phyloP scores from a whole-genome alignment of 2,113 vertebrate genomes.

The Megaceryle torquata region DNA sequence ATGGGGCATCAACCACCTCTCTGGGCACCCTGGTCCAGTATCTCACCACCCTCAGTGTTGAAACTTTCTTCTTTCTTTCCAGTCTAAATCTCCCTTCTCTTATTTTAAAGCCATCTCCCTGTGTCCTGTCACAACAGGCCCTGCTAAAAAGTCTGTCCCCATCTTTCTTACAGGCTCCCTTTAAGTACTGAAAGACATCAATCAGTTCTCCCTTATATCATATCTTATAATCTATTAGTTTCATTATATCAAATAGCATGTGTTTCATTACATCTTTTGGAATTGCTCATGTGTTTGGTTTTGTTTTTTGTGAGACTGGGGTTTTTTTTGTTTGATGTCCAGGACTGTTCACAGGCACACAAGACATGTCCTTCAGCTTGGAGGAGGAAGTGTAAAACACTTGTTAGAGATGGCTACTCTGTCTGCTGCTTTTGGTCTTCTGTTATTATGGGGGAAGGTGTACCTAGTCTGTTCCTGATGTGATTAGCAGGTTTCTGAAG shows the following conservation, averaged over 20 bases:
- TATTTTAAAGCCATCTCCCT: neutral
- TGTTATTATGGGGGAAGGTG: rapidly evolving
- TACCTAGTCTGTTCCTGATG: neutral
- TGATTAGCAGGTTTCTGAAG: neutral
- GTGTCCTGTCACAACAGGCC: neutral
- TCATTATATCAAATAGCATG: neutral
- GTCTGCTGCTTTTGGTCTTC: neutral
- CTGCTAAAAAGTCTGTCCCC: neutral
- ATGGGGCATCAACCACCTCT: neutral
- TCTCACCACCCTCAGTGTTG: neutral
- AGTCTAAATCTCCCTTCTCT: neutral
- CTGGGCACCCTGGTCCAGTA: neutral
- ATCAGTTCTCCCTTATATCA: neutral
- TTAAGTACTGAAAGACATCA: neutral
- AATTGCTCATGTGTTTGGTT: neutral
- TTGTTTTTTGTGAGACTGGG: neutral
- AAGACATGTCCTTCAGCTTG: neutral
- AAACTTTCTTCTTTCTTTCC: neutral
- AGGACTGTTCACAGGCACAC: neutral
- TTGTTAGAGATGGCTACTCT: neutral
- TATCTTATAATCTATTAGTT: neutral
- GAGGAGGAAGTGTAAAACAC: neutral
- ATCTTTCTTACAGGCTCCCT: neutral
- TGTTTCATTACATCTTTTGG: neutral
- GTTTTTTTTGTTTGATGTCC: neutral